Base-by-base conservation (phyloP, 2,888 invertebrate genomes). In the Drosophila paramelanica region DNA sequence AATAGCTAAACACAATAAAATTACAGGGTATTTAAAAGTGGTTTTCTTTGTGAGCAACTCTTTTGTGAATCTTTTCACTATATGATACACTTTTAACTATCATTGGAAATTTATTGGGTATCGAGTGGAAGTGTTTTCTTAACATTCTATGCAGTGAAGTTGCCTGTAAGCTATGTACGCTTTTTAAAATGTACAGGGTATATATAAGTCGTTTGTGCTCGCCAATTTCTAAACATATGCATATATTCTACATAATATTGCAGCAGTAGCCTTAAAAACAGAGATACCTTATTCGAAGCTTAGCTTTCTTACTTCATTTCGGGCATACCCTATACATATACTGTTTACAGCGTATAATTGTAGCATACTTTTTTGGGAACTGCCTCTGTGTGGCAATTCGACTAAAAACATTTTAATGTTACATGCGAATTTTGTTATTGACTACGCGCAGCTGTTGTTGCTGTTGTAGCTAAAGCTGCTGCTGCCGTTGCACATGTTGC, bases 371-470 rank as follows among this genome's bases (percentile, higher is more conserved):
- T 53, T 57, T 36, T 33, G 41, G 13, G 11, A 6, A 7, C 39
- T 17, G 38, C 33, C 6, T 6, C 6, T 27, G 55, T 56, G 45
- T n/a, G n/a, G 46, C 43, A 10, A 39, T 53, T 42, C 38, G 72
- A 60, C 67, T 77, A 14, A 53, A 50, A 50, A 57, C 42, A 60
- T 60, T 67, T 55, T 43, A 20, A 43, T 53, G 50, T 53, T 3
- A 51, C 43, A 67, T 51, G 57, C 27, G 53, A 58, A 47, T 52
- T 56, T 38, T 13, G 42, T 25, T 57, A 73, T 74, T 66, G 55
- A 72, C 59, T 69, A 47, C 52, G 33, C 45, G 50, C 57, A 58
- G 67, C 53, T 57, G 59, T 41, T 57, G 47, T 43, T 56, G 47
- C n/a, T 43, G 66, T 2, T 53, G 67, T 4, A 49, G 53, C 6